phyloP scores from a whole-genome alignment of 2,797 vertebrate genomes.

The Coranthus polyacanthus region DNA sequence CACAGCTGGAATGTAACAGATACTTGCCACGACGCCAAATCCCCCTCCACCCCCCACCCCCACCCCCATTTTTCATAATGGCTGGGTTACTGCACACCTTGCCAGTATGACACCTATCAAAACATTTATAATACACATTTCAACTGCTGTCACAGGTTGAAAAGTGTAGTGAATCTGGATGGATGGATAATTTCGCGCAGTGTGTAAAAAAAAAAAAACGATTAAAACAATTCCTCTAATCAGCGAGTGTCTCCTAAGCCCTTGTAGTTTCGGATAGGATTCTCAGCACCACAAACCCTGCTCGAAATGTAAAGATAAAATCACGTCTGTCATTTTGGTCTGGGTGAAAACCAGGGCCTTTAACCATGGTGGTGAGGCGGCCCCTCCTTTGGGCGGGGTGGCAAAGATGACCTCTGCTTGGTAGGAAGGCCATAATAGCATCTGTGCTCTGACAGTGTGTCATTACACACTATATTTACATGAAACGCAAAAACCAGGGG shows the following conservation, averaged over 20 bases:
- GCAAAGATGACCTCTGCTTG: conserved; percentile 83
- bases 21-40: conserved; percentile 2
- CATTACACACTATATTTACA: conserved; percentile 88
- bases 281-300: conserved; percentile 68
- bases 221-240: conserved; percentile 59
- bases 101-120: conserved; percentile 32
- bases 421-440: conserved; percentile 81
- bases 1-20: conserved; percentile 29
- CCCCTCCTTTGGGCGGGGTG: conserved; percentile 80
- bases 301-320: conserved; percentile 82
- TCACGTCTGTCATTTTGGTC: conserved; percentile 86
- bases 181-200: conserved; percentile 25
- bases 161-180: conserved; percentile 17
- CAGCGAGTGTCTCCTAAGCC: conserved; percentile 53
- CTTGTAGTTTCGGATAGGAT: conserved; percentile 56
- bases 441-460: conserved; percentile 80
- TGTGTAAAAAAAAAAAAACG: conserved; percentile 14
- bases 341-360: conserved; percentile 75
- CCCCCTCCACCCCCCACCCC: neutral
- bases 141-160: conserved; percentile 17
- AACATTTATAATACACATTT: conserved; percentile 10
- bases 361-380: conserved; percentile 70
- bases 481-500: conserved; percentile 74
- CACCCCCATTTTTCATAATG: conserved; percentile 40
- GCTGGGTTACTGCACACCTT: neutral